Percentiles rank a stretch among this genome's conserved stretches.
Evolutionary conservation across 30 jellyfish, hydroid and myxozoan genomes (phyloP).

Genomic region (Cassiopea xamachana): DNA sequence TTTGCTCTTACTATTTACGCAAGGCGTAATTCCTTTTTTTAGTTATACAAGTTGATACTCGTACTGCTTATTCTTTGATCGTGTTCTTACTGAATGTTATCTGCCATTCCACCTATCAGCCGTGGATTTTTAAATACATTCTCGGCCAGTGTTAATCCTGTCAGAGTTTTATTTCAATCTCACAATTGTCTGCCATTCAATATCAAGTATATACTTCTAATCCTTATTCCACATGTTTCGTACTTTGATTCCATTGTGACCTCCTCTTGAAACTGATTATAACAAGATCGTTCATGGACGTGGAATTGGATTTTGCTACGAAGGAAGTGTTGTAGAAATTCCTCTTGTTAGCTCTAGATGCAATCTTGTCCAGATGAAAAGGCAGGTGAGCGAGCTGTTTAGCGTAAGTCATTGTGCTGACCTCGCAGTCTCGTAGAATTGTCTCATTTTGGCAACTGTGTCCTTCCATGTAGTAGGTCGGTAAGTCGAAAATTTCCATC

Average conservation of each 20-base stretch:
- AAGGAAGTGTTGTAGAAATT: not conserved
- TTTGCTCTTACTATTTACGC: not conserved
- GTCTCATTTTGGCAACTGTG: no score
- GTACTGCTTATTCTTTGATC: not conserved
- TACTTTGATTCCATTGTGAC: conserved; percentile 46
- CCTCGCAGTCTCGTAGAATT: not conserved
- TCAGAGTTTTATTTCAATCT: conserved; percentile 36
- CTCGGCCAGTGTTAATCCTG: not conserved
- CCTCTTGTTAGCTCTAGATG: not conserved
- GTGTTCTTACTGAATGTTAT: not conserved
- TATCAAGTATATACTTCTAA: conserved; percentile 41
- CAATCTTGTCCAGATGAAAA: not conserved
- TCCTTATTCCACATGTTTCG: conserved; percentile 14
- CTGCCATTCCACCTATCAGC: not conserved
- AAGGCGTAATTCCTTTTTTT: not conserved
- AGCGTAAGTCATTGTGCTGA: not conserved
- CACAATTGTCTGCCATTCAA: conserved; percentile 16
- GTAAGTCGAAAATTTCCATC: not conserved
- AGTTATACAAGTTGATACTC: not conserved
- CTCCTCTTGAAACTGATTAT: conserved; percentile 5
- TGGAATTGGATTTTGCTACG: not conserved
- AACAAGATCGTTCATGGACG: conserved; percentile 1
- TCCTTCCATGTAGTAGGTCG: not conserved
- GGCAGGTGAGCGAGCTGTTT: not conserved
- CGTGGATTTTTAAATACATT: not conserved